Conservation (phyloP, 2,113 vertebrate genomes). For the Colossoma macropomum region DNA sequence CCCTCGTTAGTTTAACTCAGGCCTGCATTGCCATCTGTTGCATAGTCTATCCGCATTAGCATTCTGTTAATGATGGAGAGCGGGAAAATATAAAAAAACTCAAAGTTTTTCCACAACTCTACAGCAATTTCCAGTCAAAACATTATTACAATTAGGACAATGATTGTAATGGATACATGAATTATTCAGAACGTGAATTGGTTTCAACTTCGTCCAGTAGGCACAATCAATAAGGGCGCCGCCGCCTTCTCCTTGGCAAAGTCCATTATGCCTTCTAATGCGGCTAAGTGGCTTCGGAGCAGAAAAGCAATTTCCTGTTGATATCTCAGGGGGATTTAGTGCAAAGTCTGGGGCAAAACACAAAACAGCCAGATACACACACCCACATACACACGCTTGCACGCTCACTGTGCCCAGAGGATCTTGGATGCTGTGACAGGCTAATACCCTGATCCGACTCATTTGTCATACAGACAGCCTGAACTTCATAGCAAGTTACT, state of each 20-base stretch:
- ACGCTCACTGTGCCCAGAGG: slow-evolving; percentile 5
- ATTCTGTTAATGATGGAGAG: slow-evolving; percentile 51
- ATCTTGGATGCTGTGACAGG: slow-evolving; percentile 26
- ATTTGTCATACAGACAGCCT: slow-evolving; percentile 38
- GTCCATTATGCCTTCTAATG: slow-evolving; percentile 80
- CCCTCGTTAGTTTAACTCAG: slow-evolving; percentile 69
- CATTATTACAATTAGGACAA: slow-evolving; percentile 76
- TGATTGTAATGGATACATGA: slow-evolving; percentile 74
- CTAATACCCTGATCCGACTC: slow-evolving; percentile 24
- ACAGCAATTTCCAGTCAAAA: slow-evolving; percentile 67
- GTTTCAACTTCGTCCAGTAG: slow-evolving; percentile 72
- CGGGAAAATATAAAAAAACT: slow-evolving; percentile 3
- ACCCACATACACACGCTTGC: not conserved
- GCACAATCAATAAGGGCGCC: slow-evolving; percentile 75
- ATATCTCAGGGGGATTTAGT: slow-evolving; percentile 73
- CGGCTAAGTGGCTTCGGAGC: slow-evolving; percentile 75
- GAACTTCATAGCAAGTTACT: slow-evolving; percentile 17
- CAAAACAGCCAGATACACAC: slow-evolving; percentile 11
- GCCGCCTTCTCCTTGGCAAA: slow-evolving; percentile 72
- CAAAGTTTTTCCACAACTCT: slow-evolving; percentile 50
- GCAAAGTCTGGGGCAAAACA: slow-evolving; percentile 39
- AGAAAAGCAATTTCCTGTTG: slow-evolving; percentile 82
- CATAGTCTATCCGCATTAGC: slow-evolving; percentile 63
- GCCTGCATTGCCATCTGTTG: slow-evolving; percentile 62
- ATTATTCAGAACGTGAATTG: slow-evolving; percentile 75